Evolutionary conservation across 2,888 invertebrate genomes (phyloP).

Genomic region (Gortyna flavago): DNA sequence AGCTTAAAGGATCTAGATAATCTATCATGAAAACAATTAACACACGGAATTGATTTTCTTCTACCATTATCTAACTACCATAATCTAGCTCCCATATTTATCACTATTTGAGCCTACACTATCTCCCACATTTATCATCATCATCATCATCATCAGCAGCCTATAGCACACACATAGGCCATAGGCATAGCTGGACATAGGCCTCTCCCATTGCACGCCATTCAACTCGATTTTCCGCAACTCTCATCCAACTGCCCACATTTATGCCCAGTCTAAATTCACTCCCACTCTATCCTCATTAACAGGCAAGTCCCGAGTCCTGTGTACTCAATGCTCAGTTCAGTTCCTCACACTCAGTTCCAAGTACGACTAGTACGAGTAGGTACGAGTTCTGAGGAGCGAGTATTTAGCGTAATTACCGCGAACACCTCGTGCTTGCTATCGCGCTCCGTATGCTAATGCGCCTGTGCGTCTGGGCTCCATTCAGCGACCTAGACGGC

Average conservation of each 20-base stretch:
- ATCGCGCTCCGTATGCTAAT: conserved; percentile 52
- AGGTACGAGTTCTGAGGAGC: conserved; percentile 5
- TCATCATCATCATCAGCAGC: no score
- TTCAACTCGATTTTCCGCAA: no score
- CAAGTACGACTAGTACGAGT: background rate
- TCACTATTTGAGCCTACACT: background rate
- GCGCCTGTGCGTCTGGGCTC: conserved; percentile 50
- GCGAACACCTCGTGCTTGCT: conserved; percentile 40
- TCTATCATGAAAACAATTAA: conserved; percentile 7
- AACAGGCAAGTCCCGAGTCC: background rate
- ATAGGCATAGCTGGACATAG: no score
- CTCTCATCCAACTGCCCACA: no score
- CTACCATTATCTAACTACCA: background rate
- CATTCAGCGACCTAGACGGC: conserved; percentile 7
- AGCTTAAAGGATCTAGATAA: conserved; percentile 14
- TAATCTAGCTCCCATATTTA: background rate
- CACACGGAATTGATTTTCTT: conserved; percentile 2
- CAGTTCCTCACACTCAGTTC: conserved; percentile 1
- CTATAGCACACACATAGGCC: no score
- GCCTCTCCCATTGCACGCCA: no score
- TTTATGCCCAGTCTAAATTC: background rate
- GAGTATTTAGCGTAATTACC: conserved; percentile 42
- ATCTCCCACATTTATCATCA: background rate
- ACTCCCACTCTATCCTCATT: conserved; percentile 10
- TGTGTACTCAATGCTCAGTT: background rate